Evolutionary conservation across 2,888 invertebrate species (phyloP).

Genomic region (Shargacucullia verbasci): DNA sequence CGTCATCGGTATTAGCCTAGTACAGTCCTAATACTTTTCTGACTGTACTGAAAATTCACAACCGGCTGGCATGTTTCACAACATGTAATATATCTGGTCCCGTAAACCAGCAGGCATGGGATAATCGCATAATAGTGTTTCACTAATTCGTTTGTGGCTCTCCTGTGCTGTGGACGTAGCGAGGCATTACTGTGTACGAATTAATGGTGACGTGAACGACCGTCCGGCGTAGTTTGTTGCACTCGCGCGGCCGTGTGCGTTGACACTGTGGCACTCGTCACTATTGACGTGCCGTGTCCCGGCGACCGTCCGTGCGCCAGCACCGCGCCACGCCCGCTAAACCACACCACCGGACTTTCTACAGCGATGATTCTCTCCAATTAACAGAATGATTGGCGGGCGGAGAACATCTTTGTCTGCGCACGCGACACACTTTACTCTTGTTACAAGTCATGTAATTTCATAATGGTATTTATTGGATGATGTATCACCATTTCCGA

Average conservation of each 20-base stretch:
- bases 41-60: no score
- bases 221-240: conserved; percentile 79
- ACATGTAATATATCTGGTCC: conserved; percentile 4
- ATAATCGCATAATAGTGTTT: conserved; percentile 22
- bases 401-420: conserved; percentile 75
- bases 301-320: not conserved
- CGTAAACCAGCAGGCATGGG: conserved; percentile 14
- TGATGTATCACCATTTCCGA: conserved; percentile 50
- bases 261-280: conserved; percentile 76
- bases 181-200: conserved; percentile 70
- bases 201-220: conserved; percentile 76
- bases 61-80: not conserved
- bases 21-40: no score
- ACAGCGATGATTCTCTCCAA: conserved; percentile 87
- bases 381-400: conserved; percentile 87
- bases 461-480: conserved; percentile 41
- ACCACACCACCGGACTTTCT: conserved; percentile 75
- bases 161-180: conserved; percentile 55
- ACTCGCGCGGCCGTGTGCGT: conserved; percentile 72
- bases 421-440: conserved; percentile 85
- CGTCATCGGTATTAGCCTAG: no score
- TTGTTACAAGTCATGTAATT: conserved; percentile 71
- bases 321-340: conserved; percentile 7
- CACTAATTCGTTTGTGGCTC: conserved; percentile 35
- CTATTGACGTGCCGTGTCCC: conserved; percentile 47